Conservation (phyloP, 1,140 invertebrate species). For the Lucilia cuprina region DNA sequence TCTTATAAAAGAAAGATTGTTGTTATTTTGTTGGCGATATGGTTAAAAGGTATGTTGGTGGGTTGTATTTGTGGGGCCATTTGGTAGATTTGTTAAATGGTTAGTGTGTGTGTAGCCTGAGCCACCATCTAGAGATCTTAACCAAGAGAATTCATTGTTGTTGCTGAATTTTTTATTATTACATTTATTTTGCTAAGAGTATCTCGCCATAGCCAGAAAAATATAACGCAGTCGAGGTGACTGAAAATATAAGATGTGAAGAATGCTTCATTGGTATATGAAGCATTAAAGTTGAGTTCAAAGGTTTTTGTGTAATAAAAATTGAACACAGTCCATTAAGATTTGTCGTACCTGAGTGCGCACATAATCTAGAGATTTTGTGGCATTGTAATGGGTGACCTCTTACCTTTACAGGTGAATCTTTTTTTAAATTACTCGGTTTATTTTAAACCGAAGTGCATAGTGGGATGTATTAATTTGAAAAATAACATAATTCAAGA, state of each 20-base stretch:
- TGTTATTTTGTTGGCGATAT: not conserved
- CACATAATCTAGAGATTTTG: conserved; percentile 38
- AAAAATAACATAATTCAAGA: too few relatives aligned
- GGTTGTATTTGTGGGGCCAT: too few relatives aligned
- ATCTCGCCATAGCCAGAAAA: not conserved
- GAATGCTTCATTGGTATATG: not conserved
- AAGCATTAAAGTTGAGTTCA: conserved; percentile 28
- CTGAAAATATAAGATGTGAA: not conserved
- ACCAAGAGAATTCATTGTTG: not conserved
- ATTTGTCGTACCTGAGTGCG: conserved; percentile 42
- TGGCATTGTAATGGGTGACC: conserved; percentile 26
- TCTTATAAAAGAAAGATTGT: not conserved
- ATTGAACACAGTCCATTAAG: conserved; percentile 43
- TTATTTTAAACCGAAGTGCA: too few relatives aligned
- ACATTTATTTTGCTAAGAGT: too few relatives aligned
- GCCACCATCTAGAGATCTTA: not conserved
- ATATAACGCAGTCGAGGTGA: not conserved
- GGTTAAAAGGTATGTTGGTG: too few relatives aligned
- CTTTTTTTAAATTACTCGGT: not conserved
- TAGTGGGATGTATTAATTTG: too few relatives aligned
- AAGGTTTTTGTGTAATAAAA: conserved; percentile 37
- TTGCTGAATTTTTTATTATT: not conserved
- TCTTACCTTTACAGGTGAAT: not conserved
- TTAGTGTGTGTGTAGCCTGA: not conserved
- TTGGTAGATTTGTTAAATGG: too few relatives aligned